These are phyloP conservation scores for Bombus confusus DNA, from an alignment of 1,140 invertebrate species.

Conservation along the genomic window DNA sequence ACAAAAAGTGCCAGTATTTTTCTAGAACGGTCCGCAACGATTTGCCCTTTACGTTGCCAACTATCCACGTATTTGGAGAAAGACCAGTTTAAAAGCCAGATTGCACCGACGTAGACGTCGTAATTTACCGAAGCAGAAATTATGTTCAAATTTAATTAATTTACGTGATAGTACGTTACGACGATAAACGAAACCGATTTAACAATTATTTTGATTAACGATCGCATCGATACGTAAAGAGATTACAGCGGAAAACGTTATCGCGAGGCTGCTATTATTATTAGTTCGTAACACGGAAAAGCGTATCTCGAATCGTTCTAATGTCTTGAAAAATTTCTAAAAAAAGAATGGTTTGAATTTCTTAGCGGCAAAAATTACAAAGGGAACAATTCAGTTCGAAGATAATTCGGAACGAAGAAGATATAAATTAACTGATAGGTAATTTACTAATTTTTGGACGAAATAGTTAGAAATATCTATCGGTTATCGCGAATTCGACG, in stretches of 20 bases:
- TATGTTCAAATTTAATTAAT: background rate
- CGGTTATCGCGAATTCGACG: no score
- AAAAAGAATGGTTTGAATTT: background rate
- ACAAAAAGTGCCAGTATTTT: background rate
- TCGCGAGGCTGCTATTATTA: background rate
- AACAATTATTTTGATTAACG: background rate
- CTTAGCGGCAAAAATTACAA: background rate
- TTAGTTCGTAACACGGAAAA: no score
- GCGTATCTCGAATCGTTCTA: background rate
- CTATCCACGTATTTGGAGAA: no score
- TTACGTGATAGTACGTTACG: background rate
- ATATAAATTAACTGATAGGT: background rate
- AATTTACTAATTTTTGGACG: no score
- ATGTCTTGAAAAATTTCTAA: background rate
- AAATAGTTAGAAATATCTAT: no score
- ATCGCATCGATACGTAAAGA: background rate
- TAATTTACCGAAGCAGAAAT: no score
- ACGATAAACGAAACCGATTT: background rate
- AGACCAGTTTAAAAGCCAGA: no score
- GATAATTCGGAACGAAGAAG: background rate
- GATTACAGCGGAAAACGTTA: background rate
- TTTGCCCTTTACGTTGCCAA: background rate
- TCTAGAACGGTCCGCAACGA: no score
- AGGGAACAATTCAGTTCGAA: background rate
- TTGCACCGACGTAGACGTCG: no score